A percentile compares a stretch with the other conserved stretches of the same genome.
These are phyloP conservation scores for Pteromalus puparum DNA, from an alignment of 1,140 invertebrate species.

Conservation along the genomic window DNA sequence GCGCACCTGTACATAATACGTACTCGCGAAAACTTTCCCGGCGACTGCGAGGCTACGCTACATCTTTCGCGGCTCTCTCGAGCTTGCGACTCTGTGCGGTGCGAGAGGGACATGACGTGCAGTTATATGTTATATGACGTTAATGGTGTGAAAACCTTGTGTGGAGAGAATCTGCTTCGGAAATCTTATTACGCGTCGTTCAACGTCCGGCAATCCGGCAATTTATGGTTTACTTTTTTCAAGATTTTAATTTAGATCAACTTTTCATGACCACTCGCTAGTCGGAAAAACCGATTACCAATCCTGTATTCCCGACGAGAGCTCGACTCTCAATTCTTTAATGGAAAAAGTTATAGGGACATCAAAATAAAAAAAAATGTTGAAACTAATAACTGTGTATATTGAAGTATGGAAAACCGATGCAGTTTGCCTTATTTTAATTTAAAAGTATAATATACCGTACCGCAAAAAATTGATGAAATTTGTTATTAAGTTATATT, in stretches of 20 bases:
- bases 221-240: conserved; percentile 35
- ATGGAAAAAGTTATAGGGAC: conserved; percentile 38
- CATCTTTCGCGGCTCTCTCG: background rate
- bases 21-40: background rate
- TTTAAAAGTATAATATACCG: background rate
- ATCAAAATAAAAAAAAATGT: conserved; percentile 23
- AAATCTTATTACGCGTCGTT: background rate
- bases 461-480: conserved; percentile 7
- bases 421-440: conserved; percentile 9
- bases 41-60: background rate
- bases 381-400: conserved; percentile 29
- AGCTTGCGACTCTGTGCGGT: too few relatives aligned
- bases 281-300: conserved; percentile 34
- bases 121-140: too few relatives aligned
- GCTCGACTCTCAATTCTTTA: conserved; percentile 36
- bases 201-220: background rate
- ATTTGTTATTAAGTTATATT: background rate
- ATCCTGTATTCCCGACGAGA: conserved; percentile 16
- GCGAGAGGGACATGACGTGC: too few relatives aligned
- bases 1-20: background rate
- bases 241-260: conserved; percentile 47
- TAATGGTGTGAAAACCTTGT: too few relatives aligned
- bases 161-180: background rate
- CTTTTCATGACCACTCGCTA: conserved; percentile 31
- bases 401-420: conserved; percentile 37